A percentile compares a stretch with the other conserved stretches of the same genome.
These are phyloP conservation scores for Lasioglossum vierecki DNA, from an alignment of 2,888 invertebrate species.

Conservation along the genomic window DNA sequence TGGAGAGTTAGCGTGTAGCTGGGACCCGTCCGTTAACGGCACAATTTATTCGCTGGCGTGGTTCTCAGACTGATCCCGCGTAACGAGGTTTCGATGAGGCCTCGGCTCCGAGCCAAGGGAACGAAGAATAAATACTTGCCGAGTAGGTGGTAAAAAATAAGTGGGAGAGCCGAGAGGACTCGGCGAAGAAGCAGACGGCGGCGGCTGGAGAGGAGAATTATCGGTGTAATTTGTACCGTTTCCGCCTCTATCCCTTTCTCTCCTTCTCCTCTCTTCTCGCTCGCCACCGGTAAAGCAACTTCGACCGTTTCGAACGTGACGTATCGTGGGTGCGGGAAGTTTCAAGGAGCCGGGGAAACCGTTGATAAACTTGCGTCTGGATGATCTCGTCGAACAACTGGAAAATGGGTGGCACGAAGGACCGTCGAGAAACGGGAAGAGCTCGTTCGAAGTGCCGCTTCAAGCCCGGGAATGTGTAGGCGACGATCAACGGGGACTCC, in stretches of 20 bases:
- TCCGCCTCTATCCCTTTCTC: background rate
- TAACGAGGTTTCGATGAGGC: background rate
- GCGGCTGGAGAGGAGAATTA: conserved; percentile 41
- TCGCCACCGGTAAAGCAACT: conserved; percentile 45
- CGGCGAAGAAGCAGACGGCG: background rate
- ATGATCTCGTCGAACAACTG: conserved; percentile 56
- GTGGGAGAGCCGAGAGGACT: background rate
- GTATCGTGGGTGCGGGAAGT: conserved; percentile 59
- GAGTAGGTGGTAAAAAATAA: conserved; percentile 6
- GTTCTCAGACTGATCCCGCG: background rate
- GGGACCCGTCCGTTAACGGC: background rate
- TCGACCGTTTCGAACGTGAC: conserved; percentile 61
- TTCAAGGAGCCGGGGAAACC: conserved; percentile 45
- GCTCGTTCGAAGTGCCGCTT: conserved; percentile 15
- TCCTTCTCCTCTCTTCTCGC: background rate
- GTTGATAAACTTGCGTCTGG: conserved; percentile 59
- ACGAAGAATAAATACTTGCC: conserved; percentile 22
- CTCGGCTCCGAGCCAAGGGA: background rate
- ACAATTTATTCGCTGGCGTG: background rate
- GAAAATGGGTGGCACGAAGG: conserved; percentile 30
- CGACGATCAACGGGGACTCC: conserved; percentile 2
- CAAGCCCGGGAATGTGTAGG: conserved; percentile 24
- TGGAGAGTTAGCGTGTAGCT: background rate
- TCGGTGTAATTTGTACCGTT: conserved; percentile 57
- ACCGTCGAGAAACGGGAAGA: background rate